Base-by-base conservation (phyloP, 2,888 invertebrate species). In the Ophioninae sp. region DNA sequence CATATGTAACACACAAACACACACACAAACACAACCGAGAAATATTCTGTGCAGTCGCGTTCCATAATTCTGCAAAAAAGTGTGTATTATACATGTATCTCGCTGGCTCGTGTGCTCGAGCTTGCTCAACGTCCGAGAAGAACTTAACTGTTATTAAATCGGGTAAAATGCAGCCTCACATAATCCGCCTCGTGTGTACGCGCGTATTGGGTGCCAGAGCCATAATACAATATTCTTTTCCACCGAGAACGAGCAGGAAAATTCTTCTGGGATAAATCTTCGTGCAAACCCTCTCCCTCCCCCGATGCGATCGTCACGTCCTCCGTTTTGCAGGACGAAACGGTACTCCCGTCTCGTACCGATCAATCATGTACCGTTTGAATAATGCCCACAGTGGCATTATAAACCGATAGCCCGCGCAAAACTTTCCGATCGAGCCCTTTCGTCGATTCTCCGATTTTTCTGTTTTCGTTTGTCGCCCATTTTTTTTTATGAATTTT, bases 321-420 rank as follows among this genome's bases (percentile, higher is more conserved):
- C 41, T 67, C 56, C 58, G 63, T 64, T 64, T 20, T 72, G 82
- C 79, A 85, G 82, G 81, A 85, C 69, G 56, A 79, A 81, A 81
- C 82, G 84, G 79, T 64, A 86, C 81, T 68, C 71, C 41, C 63
- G 44, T 69, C 74, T 79, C 74, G 83, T 85, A 81, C 79, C 73
- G 79, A 88, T 88, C 86, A 87, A 88, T 88, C 88, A 88, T 77
- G 86, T 87, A 84, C 67, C 51, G 82, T 79, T 86, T 87, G 88
- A 88, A 82, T 87, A 87, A 89, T 65, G 51, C 20, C 65, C 22
- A 59, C 41, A 39, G 61, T 75, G 9, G 22, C 17, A 68, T 68
- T 51, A 51, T 51, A 51, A 51, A 51, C 51, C 13, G 17, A 51
- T 51, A 51, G 51, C 51, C 51, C 51, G 51, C 5, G 51, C 51